A percentile compares a stretch with the other conserved stretches of the same genome.
phyloP scores from a whole-genome alignment of 1,140 invertebrate species.

The Dinoponera quadriceps region DNA sequence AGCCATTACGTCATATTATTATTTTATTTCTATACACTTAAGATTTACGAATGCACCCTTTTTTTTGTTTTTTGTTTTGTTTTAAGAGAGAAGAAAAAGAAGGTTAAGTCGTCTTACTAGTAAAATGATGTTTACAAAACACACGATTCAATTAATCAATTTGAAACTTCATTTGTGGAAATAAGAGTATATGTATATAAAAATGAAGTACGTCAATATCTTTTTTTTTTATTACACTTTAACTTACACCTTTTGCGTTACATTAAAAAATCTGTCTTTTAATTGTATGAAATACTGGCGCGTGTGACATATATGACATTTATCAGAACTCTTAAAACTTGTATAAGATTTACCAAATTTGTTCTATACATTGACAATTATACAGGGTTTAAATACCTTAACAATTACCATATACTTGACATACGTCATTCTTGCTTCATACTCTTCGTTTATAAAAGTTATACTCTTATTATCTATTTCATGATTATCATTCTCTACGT shows the following conservation, averaged over 20 bases:
- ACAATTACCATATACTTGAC: slow-evolving; percentile 13
- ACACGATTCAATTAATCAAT: neutral
- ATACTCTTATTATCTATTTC: slow-evolving; percentile 28
- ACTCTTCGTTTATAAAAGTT: neutral
- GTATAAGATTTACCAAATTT: slow-evolving; percentile 6
- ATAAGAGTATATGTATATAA: slow-evolving; percentile 12
- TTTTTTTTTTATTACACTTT: neutral
- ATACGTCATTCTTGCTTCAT: slow-evolving; percentile 13
- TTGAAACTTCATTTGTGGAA: neutral
- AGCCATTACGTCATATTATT: slow-evolving; percentile 16
- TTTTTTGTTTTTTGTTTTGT: neutral
- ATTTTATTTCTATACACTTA: slow-evolving; percentile 39
- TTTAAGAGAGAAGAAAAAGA: slow-evolving; percentile 5
- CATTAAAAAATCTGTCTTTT: slow-evolving; percentile 19
- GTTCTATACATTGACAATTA: slow-evolving; percentile 6
- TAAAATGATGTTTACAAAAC: slow-evolving; percentile 38
- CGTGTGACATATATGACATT: neutral
- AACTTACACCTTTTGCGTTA: slow-evolving; percentile 1
- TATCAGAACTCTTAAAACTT: neutral
- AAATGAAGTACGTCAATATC: slow-evolving; percentile 13
- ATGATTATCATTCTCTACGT: slow-evolving; percentile 16
- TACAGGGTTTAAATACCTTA: neutral
- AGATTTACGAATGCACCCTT: slow-evolving; percentile 6
- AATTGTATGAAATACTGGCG: neutral
- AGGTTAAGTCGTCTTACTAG: slow-evolving; percentile 17